Percentiles rank a stretch among this genome's conserved stretches.
These are phyloP conservation scores for Papio anubis DNA, from an alignment of 2,113 vertebrate species.

Conservation along the genomic window DNA sequence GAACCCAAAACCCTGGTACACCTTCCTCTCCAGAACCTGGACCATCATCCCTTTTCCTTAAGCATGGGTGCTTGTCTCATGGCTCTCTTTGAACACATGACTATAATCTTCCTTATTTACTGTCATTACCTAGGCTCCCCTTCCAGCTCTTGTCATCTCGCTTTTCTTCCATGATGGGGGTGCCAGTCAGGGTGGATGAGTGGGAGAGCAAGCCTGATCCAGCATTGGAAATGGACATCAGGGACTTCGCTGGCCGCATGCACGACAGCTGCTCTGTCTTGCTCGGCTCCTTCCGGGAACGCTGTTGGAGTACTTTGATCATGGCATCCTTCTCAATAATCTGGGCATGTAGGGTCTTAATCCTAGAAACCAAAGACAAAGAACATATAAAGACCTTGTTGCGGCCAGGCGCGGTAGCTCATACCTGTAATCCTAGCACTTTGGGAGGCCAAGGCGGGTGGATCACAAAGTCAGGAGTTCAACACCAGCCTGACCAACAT, in stretches of 20 bases:
- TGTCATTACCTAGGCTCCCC: slow-evolving; percentile 93
- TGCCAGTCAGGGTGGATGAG: slow-evolving; percentile 91
- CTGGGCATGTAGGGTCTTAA: slow-evolving; percentile 98
- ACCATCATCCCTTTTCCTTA: neutral
- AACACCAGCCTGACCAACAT: too few species aligned
- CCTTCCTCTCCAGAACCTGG: neutral
- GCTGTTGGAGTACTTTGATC: slow-evolving; percentile 99
- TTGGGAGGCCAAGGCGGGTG: too few species aligned
- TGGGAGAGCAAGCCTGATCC: slow-evolving; percentile 92
- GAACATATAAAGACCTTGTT: neutral
- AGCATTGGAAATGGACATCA: slow-evolving; percentile 97
- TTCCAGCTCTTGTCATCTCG: slow-evolving; percentile 97
- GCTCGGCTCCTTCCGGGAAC: slow-evolving; percentile 94
- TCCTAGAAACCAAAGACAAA: slow-evolving; percentile 83
- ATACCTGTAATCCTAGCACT: too few species aligned
- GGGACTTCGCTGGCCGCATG: slow-evolving; percentile 97
- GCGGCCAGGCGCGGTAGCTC: too few species aligned
- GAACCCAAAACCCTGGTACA: neutral
- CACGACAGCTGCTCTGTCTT: slow-evolving; percentile 92
- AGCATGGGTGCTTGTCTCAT: neutral
- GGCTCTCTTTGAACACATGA: neutral
- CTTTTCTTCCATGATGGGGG: slow-evolving; percentile 95
- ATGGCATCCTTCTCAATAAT: slow-evolving; percentile 99
- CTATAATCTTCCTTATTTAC: neutral
- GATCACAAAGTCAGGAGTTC: too few species aligned